Evolutionary conservation across 2,797 vertebrate species (phyloP), one percentile per base, ranked within the genome.

Genomic region (Erethizon dorsatum): DNA sequence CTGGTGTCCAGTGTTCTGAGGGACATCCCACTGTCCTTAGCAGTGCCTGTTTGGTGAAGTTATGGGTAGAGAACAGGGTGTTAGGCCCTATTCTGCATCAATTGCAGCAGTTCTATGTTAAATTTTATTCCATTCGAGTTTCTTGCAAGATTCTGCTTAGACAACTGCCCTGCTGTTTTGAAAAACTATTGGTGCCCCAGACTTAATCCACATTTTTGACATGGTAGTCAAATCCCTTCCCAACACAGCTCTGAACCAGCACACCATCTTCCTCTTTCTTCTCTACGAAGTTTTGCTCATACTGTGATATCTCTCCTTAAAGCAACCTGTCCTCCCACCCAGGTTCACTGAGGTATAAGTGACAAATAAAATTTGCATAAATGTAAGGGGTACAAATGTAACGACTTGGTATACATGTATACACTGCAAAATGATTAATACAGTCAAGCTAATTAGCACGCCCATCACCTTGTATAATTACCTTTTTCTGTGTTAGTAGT

Each of bases 81-180:
- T 73, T 33, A 78, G 59, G 26, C 12, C 31, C 17, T 59, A 28
- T 33, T 18, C 15, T 59, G 6, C 28, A 69, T 91, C 80, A 91
- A 18, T 6, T 20, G 57, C 31, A 47, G 28, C 10, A 63, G 50
- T n/a, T 90, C 37, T 57, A 31, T 78, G 85, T 82, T 94, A 33
- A 41, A 3, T 78, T 94, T 56, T 41, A 89, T 86, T 69, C 4
- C 69, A 22, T 57, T 78, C 90, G 56, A 9, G 20, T 75, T 96
- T 85, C 57, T 92, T 87, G 14, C 15, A 94, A 87, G 63, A 82
- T 54, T 88, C 22, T 86, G 22, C 71, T 79, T 95, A 65, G 79
- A 41, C 18, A 87, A 88, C 12, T 41, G 3, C 52, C 54, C 14
- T 61, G 59, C 57, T 57, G 0, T 13, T 83, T 82, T 71, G 59